Evolutionary conservation across 2,797 vertebrate species (phyloP), one percentile per base, ranked within the genome.

Genomic region (Lagodon rhomboides): DNA sequence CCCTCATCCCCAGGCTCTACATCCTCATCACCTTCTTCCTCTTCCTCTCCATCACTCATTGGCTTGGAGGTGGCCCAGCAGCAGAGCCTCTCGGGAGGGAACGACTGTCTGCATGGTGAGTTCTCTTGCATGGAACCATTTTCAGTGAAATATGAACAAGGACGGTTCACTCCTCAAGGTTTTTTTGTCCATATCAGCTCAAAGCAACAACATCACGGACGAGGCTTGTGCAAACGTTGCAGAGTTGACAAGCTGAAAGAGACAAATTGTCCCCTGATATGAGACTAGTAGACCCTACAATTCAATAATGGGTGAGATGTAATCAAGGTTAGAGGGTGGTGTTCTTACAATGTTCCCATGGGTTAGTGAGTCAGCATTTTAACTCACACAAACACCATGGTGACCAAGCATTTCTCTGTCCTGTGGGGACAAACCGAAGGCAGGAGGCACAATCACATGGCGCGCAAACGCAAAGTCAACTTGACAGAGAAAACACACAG

Each of bases 51-150:
- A 5, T 95, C 96, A 1, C 92, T 95, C 76, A 93, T 96, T 11
- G 95, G 95, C 22, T 81, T 96, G 88, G 95, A 96, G 79, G 93
- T 96, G 90, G 95, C 94, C 64, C 92, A 92, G 77, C 88, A 94
- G 0, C 95, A 92, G 73, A 87, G 81, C 82, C 91, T 95, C 16
- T 61, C 82, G 38, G 93, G 92, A 77, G 89, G 91, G 61, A 71
- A n/a, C 3, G 95, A 95, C 90, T 96, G 92, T 87, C 85, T 96
- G 68, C 95, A 96, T 20, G 93, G 95, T 96, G 91, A 96, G 95
- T 94, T 82, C 23, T 65, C 73, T 50, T 23, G 54, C 23, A 55
- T 18, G 13, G 10, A 38, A 41, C n/a, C 56, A 38, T 62, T 82
- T 68, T 71, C 38, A 11, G 38, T 38, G 38, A 38, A 38, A 38